phyloP scores from a whole-genome alignment of 2,888 invertebrate species.

The Drosophila anomalata region DNA sequence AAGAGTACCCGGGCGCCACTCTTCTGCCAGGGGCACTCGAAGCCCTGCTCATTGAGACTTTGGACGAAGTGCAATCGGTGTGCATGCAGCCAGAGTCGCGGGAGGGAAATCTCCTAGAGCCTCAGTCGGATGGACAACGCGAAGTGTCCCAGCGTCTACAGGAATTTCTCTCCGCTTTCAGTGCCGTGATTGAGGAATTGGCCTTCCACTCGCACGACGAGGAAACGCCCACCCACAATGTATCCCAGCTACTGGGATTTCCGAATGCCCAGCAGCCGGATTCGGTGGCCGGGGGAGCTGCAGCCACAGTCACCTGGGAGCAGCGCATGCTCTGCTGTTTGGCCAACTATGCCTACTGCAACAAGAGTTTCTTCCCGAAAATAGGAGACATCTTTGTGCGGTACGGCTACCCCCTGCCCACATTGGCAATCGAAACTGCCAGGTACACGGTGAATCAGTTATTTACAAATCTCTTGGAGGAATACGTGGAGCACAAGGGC shows the following conservation, averaged over 20 bases:
- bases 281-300: conserved; percentile 69
- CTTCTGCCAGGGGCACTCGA: conserved; percentile 90
- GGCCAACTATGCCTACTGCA: conserved; percentile 94
- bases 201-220: conserved; percentile 89
- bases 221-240: conserved; percentile 84
- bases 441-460: conserved; percentile 86
- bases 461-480: conserved; percentile 87
- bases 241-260: conserved; percentile 88
- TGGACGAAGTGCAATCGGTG: conserved; percentile 89
- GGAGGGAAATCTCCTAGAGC: conserved; percentile 84
- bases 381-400: conserved; percentile 87
- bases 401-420: conserved; percentile 90
- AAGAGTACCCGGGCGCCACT: conserved; percentile 94
- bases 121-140: conserved; percentile 83
- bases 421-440: conserved; percentile 88
- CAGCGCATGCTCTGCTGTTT: conserved; percentile 92
- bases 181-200: conserved; percentile 89
- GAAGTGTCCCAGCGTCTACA: conserved; percentile 85
- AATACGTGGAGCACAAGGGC: conserved; percentile 94
- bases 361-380: conserved; percentile 89
- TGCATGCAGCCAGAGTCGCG: conserved; percentile 89
- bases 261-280: conserved; percentile 84
- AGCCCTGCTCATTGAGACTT: conserved; percentile 89
- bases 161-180: conserved; percentile 87
- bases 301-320: conserved; percentile 87